Conservation (phyloP, 1,140 invertebrate genomes). For the Aethina tumida region DNA sequence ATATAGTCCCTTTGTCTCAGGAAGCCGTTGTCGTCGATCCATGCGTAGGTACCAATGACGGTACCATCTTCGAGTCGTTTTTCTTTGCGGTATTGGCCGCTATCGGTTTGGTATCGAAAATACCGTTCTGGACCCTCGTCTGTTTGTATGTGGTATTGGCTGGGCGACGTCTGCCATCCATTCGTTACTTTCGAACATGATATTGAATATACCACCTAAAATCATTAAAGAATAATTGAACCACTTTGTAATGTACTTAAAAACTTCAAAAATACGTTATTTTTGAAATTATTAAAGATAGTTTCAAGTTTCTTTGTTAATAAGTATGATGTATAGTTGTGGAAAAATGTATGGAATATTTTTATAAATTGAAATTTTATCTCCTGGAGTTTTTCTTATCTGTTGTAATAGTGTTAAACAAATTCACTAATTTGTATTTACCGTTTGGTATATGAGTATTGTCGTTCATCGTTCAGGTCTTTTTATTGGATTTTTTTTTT, state of each 20-base stretch:
- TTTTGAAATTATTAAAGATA: no score
- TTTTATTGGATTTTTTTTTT: no score
- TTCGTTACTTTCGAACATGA: slow-evolving; percentile 4
- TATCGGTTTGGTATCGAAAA: slow-evolving; percentile 77
- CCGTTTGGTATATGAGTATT: no score
- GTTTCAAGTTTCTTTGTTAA: no score
- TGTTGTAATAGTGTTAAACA: no score
- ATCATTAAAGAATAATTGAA: slow-evolving; percentile 12
- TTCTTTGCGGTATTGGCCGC: slow-evolving; percentile 81
- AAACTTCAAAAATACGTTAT: no score
- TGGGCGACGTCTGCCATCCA: slow-evolving; percentile 45
- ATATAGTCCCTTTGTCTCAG: slow-evolving; percentile 77
- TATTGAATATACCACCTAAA: slow-evolving; percentile 14
- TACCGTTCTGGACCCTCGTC: slow-evolving; percentile 78
- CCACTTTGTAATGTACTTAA: slow-evolving; percentile 2
- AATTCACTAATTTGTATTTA: no score
- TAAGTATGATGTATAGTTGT: no score
- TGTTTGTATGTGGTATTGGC: slow-evolving; percentile 84
- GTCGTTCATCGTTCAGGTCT: no score
- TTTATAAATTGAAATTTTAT: no score
- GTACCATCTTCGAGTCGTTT: slow-evolving; percentile 73
- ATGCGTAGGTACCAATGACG: slow-evolving; percentile 65
- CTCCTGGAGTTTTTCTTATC: no score
- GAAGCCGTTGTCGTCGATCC: slow-evolving; percentile 75
- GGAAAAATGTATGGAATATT: no score